These are phyloP conservation scores for Chlorospingus flavigularis DNA, from an alignment of 2,797 vertebrate species.

Conservation along the genomic window DNA sequence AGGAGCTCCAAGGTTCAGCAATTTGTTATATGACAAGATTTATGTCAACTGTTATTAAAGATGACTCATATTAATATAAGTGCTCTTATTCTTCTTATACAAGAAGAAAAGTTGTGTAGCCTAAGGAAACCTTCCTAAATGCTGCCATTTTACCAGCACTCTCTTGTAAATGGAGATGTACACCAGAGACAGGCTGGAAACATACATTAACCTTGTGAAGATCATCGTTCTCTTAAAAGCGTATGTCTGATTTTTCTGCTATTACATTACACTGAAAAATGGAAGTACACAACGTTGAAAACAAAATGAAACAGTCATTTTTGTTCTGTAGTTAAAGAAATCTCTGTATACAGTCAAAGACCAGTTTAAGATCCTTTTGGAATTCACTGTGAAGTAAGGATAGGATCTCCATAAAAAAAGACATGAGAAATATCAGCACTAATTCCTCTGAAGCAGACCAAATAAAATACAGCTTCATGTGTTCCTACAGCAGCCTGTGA, in stretches of 20 bases:
- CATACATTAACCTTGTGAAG: neutral
- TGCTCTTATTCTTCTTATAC: neutral
- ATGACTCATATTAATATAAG: neutral
- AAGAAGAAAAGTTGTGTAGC: neutral
- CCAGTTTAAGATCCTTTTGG: neutral
- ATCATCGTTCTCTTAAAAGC: neutral
- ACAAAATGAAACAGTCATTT: neutral
- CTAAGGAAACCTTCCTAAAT: neutral
- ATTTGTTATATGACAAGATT: neutral
- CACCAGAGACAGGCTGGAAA: neutral
- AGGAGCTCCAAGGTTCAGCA: neutral
- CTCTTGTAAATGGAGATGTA: neutral
- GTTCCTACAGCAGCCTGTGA: neutral
- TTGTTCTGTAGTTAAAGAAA: neutral
- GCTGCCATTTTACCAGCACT: neutral
- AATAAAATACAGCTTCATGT: neutral
- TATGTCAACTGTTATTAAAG: neutral
- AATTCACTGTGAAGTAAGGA: neutral
- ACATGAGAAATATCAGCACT: neutral
- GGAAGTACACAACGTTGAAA: neutral
- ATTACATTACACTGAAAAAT: neutral
- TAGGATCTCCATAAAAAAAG: neutral
- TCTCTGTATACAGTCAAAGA: neutral
- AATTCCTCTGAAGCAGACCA: neutral
- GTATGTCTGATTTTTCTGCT: neutral